phyloP scores from a whole-genome alignment of 2,113 vertebrate genomes.

The Australoheros scitulus region DNA sequence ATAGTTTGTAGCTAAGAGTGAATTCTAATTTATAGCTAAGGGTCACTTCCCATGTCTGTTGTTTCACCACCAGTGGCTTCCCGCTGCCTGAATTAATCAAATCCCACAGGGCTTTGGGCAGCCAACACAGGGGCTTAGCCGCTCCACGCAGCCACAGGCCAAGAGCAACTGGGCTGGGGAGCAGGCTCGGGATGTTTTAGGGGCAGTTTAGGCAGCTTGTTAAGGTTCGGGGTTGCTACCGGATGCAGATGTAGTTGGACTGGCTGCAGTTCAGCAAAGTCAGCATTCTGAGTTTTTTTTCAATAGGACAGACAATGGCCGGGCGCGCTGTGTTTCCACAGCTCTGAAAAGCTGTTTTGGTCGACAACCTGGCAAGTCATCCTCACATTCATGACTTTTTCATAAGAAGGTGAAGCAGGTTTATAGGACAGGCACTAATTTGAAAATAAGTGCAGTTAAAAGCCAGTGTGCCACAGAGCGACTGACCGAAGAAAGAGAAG shows the following conservation, averaged over 20 bases:
- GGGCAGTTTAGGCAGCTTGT: conserved; percentile 36
- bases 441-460: background rate
- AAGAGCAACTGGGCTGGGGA: conserved; percentile 58
- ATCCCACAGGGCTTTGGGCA: conserved; percentile 68
- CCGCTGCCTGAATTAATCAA: conserved; percentile 57
- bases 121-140: conserved; percentile 62
- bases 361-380: conserved; percentile 31
- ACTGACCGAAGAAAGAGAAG: too few relatives aligned
- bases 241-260: conserved; percentile 53
- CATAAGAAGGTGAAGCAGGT: background rate
- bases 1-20: background rate
- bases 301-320: conserved; percentile 58
- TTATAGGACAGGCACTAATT: background rate
- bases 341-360: conserved; percentile 54
- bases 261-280: conserved; percentile 59
- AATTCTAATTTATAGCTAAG: background rate
- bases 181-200: conserved; percentile 34
- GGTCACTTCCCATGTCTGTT: conserved; percentile 53
- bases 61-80: conserved; percentile 49
- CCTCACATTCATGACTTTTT: conserved; percentile 23
- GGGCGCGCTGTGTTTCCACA: conserved; percentile 32
- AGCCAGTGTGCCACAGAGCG: background rate
- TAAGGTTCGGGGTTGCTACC: conserved; percentile 46
- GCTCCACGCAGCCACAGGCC: conserved; percentile 52
- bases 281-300: conserved; percentile 70